These are phyloP conservation scores for Acanthosepion lycidas DNA, from an alignment of 2,888 invertebrate genomes.

Conservation along the genomic window DNA sequence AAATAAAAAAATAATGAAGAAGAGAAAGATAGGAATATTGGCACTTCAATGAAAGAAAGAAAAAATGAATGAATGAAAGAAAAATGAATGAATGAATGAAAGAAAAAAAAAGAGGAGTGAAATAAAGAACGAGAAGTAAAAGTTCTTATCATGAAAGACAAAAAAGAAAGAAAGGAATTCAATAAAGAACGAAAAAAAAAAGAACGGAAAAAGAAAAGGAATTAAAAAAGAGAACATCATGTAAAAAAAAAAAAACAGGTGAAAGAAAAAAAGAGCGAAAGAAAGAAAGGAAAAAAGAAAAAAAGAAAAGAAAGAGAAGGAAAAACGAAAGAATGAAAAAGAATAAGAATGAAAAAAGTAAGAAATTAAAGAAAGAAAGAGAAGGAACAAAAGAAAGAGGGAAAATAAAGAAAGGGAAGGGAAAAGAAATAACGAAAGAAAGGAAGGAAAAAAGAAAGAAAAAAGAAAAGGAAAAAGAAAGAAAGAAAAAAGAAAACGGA, in stretches of 20 bases:
- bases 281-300: neutral
- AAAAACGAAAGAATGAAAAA: neutral
- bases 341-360: too few relatives aligned
- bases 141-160: neutral
- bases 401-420: too few relatives aligned
- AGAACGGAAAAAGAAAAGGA: neutral
- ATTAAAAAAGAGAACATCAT: neutral
- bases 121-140: neutral
- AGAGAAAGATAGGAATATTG: too few relatives aligned
- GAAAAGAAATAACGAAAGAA: too few relatives aligned
- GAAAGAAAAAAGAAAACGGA: neutral
- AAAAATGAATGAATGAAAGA: neutral
- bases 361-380: too few relatives aligned
- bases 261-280: neutral
- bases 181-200: too few relatives aligned
- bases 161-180: too few relatives aligned
- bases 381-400: too few relatives aligned
- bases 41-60: neutral
- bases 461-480: too few relatives aligned
- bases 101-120: neutral
- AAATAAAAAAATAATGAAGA: rapidly evolving
- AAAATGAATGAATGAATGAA: too few relatives aligned
- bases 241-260: too few relatives aligned
- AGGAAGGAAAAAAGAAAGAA: too few relatives aligned
- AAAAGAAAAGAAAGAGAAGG: neutral